Percentiles rank a stretch among this genome's conserved stretches.
Evolutionary conservation across 2,797 vertebrate genomes (phyloP).

Genomic region (Cuniculus paca): DNA sequence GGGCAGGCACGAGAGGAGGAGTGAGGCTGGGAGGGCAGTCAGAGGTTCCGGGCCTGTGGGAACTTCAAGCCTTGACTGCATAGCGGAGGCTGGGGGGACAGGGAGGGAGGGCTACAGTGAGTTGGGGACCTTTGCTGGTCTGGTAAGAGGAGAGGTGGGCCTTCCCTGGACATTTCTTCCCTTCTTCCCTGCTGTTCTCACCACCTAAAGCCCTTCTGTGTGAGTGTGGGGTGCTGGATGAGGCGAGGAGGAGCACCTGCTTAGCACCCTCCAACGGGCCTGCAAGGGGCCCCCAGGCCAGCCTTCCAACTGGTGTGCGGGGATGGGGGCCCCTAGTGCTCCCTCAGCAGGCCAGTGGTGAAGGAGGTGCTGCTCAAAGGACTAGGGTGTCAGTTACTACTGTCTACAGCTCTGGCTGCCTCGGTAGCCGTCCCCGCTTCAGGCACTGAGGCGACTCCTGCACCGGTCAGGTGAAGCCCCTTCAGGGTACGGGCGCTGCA

Average conservation of each 20-base stretch:
- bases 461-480: background rate
- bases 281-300: background rate
- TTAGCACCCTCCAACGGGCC: background rate
- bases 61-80: background rate
- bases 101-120: too few species aligned
- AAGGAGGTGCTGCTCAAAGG: rapidly evolving
- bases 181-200: background rate
- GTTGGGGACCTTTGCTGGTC: background rate
- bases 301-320: rapidly evolving
- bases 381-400: rapidly evolving
- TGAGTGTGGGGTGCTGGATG: background rate
- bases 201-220: background rate
- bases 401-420: too few species aligned
- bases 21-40: background rate
- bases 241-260: background rate
- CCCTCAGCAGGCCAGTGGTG: background rate
- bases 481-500: background rate
- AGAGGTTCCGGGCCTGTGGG: rapidly evolving
- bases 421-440: rapidly evolving
- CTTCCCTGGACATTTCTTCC: background rate
- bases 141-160: background rate
- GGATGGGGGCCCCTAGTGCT: background rate
- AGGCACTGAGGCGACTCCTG: background rate
- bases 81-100: background rate
- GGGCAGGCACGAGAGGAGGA: background rate